Conservation (phyloP, 2,113 vertebrate genomes). For the Okapia johnstoni region DNA sequence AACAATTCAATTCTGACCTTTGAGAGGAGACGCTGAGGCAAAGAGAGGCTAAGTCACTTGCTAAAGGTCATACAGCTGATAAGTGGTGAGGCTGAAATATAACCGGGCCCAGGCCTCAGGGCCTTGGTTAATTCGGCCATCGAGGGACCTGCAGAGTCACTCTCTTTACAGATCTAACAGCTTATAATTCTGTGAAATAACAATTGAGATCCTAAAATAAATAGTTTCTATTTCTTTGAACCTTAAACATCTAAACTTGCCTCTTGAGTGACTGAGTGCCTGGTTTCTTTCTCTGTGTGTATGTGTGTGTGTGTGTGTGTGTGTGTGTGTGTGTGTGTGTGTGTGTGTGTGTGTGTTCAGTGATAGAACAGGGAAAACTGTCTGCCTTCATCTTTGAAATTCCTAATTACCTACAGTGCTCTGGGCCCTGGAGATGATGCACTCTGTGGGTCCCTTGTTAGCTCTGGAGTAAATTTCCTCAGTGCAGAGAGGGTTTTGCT, state of each 20-base stretch:
- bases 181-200: neutral
- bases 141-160: neutral
- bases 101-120: too few relatives aligned
- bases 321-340: neutral
- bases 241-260: slow-evolving; percentile 30
- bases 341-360: neutral
- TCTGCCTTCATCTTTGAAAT: slow-evolving; percentile 40
- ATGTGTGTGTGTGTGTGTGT: too few relatives aligned
- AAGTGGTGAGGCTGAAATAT: neutral
- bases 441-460: slow-evolving; percentile 39
- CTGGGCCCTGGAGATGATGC: neutral
- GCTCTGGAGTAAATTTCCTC: slow-evolving; percentile 25
- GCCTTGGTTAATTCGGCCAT: neutral
- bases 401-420: slow-evolving; percentile 18
- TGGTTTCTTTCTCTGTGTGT: neutral
- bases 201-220: neutral
- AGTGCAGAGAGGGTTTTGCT: neutral
- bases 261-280: neutral
- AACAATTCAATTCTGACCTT: neutral
- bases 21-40: neutral
- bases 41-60: neutral
- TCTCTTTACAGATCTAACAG: neutral
- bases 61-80: neutral
- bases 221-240: slow-evolving; percentile 23
- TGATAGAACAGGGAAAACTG: neutral